Evolutionary conservation across 2,797 vertebrate genomes (phyloP).

Genomic region (Anas bahamensis): DNA sequence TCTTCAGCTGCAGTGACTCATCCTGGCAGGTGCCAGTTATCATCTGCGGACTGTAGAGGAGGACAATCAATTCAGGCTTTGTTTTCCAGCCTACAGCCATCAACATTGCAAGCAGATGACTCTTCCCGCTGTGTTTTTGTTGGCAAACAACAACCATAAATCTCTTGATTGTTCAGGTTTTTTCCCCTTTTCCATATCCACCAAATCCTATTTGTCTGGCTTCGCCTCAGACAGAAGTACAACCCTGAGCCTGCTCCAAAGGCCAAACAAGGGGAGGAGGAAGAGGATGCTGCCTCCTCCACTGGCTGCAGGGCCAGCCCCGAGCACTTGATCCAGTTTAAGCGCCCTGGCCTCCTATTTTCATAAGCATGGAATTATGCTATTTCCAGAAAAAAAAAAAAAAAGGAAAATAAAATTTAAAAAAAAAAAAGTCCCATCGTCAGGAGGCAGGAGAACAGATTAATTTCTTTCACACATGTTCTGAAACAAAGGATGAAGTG

Average conservation of each 20-base stretch:
- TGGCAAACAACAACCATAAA: neutral
- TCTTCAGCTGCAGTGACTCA: constrained; percentile 18
- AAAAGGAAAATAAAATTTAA: neutral
- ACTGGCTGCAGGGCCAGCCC: neutral
- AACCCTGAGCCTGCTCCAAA: neutral
- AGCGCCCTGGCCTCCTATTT: neutral
- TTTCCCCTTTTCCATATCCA: neutral
- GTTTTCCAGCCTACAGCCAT: constrained; percentile 21
- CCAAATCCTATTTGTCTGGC: neutral
- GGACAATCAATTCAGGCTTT: constrained; percentile 34
- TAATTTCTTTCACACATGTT: neutral
- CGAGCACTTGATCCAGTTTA: neutral
- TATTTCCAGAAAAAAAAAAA: neutral
- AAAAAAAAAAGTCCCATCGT: neutral
- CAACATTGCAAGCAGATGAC: neutral
- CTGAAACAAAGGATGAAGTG: neutral
- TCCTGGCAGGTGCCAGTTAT: neutral
- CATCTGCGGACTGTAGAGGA: neutral
- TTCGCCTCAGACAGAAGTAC: neutral
- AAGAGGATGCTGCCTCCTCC: neutral
- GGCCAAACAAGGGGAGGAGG: neutral
- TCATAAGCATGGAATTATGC: neutral
- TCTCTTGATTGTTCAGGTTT: neutral
- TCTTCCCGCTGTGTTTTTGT: constrained; percentile 4
- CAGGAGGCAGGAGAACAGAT: neutral